Evolutionary conservation across 2,888 invertebrate species (phyloP).

Genomic region (Peribatodes rhomboidaria): DNA sequence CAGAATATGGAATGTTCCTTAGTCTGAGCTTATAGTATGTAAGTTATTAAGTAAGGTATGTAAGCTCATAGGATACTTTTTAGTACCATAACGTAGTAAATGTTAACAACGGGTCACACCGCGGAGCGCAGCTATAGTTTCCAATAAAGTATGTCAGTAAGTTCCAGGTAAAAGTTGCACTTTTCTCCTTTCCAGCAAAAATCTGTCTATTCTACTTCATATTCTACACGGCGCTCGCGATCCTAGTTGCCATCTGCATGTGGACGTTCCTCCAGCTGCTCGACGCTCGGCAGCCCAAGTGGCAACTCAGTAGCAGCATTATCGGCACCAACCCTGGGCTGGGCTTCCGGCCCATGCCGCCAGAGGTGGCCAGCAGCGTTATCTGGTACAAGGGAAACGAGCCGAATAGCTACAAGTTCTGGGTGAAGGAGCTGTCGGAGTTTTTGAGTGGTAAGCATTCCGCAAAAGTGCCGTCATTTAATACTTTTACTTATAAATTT

Average conservation of each 20-base stretch:
- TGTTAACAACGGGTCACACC: too few species aligned
- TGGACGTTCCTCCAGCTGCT: constrained; percentile 97
- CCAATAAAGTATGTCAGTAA: too few species aligned
- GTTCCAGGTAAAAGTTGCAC: background rate
- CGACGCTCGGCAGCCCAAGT: constrained; percentile 95
- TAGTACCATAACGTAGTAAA: too few species aligned
- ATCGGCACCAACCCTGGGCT: constrained; percentile 98
- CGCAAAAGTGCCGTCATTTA: background rate
- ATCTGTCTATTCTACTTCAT: constrained; percentile 97
- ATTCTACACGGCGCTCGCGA: constrained; percentile 96
- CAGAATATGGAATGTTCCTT: too few species aligned
- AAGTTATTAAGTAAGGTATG: too few species aligned
- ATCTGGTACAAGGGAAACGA: constrained; percentile 97
- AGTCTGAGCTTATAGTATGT: too few species aligned
- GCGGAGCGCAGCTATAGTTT: too few species aligned
- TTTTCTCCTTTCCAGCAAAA: constrained; percentile 90
- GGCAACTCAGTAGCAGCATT: constrained; percentile 94
- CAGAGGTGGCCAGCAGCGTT: constrained; percentile 95
- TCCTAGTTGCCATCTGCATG: constrained; percentile 97
- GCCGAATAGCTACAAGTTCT: constrained; percentile 90
- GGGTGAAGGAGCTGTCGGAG: constrained; percentile 91
- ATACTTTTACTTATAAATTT: background rate
- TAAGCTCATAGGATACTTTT: too few species aligned
- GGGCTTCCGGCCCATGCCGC: constrained; percentile 97
- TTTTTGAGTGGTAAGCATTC: constrained; percentile 92